Conservation (phyloP, 2,888 invertebrate species). For the Mythimna pallens region DNA sequence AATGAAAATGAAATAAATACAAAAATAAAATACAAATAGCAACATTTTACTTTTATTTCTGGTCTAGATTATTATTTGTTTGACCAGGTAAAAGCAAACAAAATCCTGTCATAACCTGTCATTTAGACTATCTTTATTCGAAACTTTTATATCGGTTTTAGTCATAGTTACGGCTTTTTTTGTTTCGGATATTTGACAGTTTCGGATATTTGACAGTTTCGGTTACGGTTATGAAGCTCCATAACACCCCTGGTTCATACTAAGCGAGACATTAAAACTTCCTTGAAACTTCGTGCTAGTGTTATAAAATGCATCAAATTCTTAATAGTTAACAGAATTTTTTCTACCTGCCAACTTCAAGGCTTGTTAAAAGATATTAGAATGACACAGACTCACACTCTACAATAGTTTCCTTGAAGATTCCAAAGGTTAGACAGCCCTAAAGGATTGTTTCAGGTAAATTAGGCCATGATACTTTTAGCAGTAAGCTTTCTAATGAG, state of each 20-base stretch:
- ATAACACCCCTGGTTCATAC: neutral
- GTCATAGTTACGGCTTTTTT: too few species aligned
- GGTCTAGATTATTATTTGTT: too few species aligned
- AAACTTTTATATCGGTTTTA: too few species aligned
- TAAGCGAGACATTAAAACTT: constrained; percentile 56
- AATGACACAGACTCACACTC: constrained; percentile 8
- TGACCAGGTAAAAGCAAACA: too few species aligned
- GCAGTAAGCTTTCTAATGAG: constrained; percentile 30
- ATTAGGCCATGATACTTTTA: neutral
- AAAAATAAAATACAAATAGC: too few species aligned
- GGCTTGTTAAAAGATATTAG: constrained; percentile 2
- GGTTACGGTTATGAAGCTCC: too few species aligned
- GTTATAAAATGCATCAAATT: constrained; percentile 70
- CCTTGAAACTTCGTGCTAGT: constrained; percentile 52
- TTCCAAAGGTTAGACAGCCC: neutral
- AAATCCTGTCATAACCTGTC: too few species aligned
- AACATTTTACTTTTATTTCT: too few species aligned
- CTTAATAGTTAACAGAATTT: constrained; percentile 63
- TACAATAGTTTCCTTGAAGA: neutral
- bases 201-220: too few species aligned
- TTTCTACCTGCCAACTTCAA: constrained; percentile 34
- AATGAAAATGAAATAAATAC: too few species aligned
- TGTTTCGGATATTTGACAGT: too few species aligned
- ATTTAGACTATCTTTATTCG: too few species aligned
- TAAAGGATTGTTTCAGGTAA: constrained; percentile 6